A percentile compares a stretch with the other conserved stretches of the same genome.
These are phyloP conservation scores for Dicycla oo DNA, from an alignment of 2,888 invertebrate genomes.

Conservation along the genomic window DNA sequence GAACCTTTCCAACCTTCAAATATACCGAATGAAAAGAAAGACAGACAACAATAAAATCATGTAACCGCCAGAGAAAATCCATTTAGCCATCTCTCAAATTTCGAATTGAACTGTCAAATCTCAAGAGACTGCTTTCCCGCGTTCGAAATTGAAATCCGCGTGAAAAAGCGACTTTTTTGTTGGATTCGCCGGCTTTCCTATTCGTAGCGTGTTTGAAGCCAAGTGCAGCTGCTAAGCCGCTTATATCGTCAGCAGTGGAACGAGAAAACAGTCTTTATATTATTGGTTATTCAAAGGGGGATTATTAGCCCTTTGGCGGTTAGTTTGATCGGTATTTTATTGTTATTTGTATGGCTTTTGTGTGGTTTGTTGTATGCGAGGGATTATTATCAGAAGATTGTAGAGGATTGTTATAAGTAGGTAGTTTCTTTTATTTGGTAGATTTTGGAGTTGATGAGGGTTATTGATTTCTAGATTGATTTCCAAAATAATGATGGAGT, in stretches of 20 bases:
- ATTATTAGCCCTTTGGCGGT: slow-evolving; percentile 14
- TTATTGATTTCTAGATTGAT: too few species aligned
- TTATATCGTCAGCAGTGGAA: slow-evolving; percentile 24
- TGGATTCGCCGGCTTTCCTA: not conserved
- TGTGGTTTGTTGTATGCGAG: not conserved
- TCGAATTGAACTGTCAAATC: slow-evolving; percentile 21
- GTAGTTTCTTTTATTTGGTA: not conserved
- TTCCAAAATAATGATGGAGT: too few species aligned
- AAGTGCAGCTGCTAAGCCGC: slow-evolving; percentile 38
- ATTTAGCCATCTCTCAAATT: not conserved
- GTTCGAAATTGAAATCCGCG: slow-evolving; percentile 29
- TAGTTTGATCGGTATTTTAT: slow-evolving; percentile 14
- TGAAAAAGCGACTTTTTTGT: slow-evolving; percentile 4
- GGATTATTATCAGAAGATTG: too few species aligned
- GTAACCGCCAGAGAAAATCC: not conserved
- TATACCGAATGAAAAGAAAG: not conserved
- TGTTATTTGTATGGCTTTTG: slow-evolving; percentile 10
- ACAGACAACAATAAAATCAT: not conserved
- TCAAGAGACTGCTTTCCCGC: slow-evolving; percentile 19
- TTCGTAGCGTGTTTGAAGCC: slow-evolving; percentile 1
- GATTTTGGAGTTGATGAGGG: too few species aligned
- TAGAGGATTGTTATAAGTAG: too few species aligned
- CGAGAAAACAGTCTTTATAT: not conserved
- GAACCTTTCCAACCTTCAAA: too few species aligned
- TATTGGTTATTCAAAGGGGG: slow-evolving; percentile 23